Evolutionary conservation across 2,797 vertebrate genomes (phyloP).

Genomic region (Poeciliopsis gracilis): DNA sequence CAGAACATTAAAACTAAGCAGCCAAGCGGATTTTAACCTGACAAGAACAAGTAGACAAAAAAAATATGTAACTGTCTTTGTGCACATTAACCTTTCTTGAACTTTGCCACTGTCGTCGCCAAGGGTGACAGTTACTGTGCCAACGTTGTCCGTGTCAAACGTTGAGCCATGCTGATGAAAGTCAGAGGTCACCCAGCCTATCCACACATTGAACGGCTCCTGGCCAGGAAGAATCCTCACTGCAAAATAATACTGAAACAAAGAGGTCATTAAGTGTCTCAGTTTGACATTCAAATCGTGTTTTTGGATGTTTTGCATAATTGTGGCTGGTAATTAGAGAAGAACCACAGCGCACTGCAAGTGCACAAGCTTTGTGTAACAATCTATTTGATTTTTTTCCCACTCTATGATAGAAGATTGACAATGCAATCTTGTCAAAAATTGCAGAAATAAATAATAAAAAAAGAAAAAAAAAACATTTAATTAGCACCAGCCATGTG

Average conservation of each 20-base stretch:
- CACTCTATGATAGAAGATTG: not conserved
- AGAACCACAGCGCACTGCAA: not conserved
- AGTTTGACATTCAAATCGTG: slow-evolving; percentile 30
- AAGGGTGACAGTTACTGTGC: slow-evolving; percentile 91
- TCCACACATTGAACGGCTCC: slow-evolving; percentile 93
- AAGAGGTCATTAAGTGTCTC: slow-evolving; percentile 33
- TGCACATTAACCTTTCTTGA: slow-evolving; percentile 88
- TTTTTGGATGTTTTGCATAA: not conserved
- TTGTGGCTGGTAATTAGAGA: not conserved
- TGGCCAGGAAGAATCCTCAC: slow-evolving; percentile 93
- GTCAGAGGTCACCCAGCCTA: slow-evolving; percentile 94
- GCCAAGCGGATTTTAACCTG: not conserved
- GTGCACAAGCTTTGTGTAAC: not conserved
- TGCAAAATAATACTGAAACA: slow-evolving; percentile 91
- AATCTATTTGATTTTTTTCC: slow-evolving; percentile 15
- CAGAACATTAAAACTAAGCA: not conserved
- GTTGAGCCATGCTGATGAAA: slow-evolving; percentile 86
- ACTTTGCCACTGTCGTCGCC: slow-evolving; percentile 96
- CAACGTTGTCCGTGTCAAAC: slow-evolving; percentile 88
- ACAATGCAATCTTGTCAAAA: not conserved
- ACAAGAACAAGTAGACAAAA: not conserved
- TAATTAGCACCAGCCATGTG: not conserved
- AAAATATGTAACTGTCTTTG: not conserved
- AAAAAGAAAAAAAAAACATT: not conserved
- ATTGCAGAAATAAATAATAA: not conserved